phyloP scores from a whole-genome alignment of 1,140 invertebrate genomes.

The Capitella teleta region DNA sequence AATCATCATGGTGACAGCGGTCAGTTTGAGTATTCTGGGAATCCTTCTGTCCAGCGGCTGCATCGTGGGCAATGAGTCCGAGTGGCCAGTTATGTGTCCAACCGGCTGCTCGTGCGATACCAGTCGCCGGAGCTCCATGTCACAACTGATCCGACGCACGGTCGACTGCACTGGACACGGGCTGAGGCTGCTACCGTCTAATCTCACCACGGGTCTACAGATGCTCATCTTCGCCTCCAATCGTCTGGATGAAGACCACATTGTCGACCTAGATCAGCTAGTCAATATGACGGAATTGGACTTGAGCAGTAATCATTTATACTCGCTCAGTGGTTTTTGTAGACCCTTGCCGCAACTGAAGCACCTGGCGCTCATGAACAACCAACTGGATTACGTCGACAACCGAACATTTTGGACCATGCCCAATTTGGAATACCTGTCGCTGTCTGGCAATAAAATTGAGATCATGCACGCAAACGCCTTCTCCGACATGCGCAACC shows the following conservation, averaged over 20 bases:
- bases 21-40: too few relatives aligned
- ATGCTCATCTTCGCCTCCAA: slow-evolving; percentile 1
- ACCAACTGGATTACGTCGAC: slow-evolving; percentile 8
- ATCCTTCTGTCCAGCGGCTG: too few relatives aligned
- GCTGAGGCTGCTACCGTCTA: not conserved
- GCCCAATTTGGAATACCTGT: slow-evolving; percentile 2
- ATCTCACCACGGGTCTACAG: not conserved
- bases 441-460: slow-evolving; percentile 8
- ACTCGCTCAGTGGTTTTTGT: not conserved
- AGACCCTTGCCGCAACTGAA: not conserved
- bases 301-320: not conserved
- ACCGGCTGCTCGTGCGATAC: not conserved
- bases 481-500: slow-evolving; percentile 2
- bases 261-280: not conserved
- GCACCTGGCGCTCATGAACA: not conserved
- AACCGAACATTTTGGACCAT: slow-evolving; percentile 4
- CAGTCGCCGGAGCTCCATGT: not conserved
- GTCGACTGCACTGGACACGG: slow-evolving; percentile 3
- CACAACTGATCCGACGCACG: not conserved
- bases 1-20: too few relatives aligned
- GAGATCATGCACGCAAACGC: slow-evolving; percentile 10
- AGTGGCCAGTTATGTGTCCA: slow-evolving; percentile 4
- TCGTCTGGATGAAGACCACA: not conserved
- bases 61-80: too few relatives aligned
- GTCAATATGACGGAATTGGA: slow-evolving; percentile 4